phyloP scores from a whole-genome alignment of 2,113 vertebrate species.

The Psittacus erithacus region DNA sequence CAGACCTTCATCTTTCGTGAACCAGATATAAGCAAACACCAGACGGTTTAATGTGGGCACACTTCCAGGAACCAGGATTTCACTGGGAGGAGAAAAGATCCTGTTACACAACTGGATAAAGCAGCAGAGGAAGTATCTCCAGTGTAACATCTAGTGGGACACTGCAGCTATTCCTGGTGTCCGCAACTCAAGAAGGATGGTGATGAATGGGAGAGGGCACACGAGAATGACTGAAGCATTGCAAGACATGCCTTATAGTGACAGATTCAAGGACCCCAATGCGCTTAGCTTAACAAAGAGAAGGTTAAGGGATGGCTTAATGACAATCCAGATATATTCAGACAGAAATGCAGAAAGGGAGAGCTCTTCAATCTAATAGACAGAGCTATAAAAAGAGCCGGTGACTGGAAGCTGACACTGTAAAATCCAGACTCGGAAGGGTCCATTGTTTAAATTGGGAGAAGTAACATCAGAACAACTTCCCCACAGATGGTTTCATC shows the following conservation, averaged over 20 bases:
- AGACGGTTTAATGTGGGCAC: neutral
- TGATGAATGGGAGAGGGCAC: slow-evolving; percentile 64
- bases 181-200: neutral
- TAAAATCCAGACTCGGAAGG: slow-evolving; percentile 20
- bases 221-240: slow-evolving; percentile 34
- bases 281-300: slow-evolving; percentile 69
- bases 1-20: neutral
- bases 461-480: neutral
- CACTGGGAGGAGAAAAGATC: neutral
- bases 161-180: slow-evolving; percentile 45
- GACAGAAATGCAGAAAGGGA: slow-evolving; percentile 27
- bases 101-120: neutral
- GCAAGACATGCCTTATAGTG: slow-evolving; percentile 60
- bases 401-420: slow-evolving; percentile 51
- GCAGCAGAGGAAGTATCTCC: neutral
- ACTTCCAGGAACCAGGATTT: neutral
- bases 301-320: slow-evolving; percentile 61
- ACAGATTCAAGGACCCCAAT: slow-evolving; percentile 67
- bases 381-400: slow-evolving; percentile 50
- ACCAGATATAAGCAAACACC: neutral
- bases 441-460: neutral
- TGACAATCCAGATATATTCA: slow-evolving; percentile 60
- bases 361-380: slow-evolving; percentile 60
- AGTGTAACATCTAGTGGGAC: slow-evolving; percentile 32
- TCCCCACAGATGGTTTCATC: neutral